These are phyloP conservation scores for Chrysomela aeneicollis DNA, from an alignment of 2,888 invertebrate genomes.

Conservation along the genomic window DNA sequence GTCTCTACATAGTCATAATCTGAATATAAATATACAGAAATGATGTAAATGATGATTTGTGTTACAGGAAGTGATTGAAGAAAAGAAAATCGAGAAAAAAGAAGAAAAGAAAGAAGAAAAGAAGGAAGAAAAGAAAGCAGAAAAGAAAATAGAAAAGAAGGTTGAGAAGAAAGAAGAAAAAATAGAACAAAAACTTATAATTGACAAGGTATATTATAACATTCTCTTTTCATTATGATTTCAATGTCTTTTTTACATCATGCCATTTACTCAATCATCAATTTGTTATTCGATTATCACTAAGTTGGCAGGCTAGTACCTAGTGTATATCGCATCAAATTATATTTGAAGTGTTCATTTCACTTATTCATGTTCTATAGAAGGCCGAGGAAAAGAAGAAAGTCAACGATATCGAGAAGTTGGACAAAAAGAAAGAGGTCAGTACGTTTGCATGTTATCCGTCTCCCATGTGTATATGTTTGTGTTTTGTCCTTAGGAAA, in stretches of 20 bases:
- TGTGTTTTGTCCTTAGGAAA: slow-evolving; percentile 58
- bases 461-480: slow-evolving; percentile 32
- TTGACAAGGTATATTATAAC: slow-evolving; percentile 32
- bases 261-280: no score
- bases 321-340: no score
- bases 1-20: no score
- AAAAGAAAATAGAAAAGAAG: slow-evolving; percentile 50
- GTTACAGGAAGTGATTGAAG: slow-evolving; percentile 40
- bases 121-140: slow-evolving; percentile 54
- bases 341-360: not conserved
- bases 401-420: slow-evolving; percentile 56
- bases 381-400: slow-evolving; percentile 56
- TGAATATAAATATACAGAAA: not conserved
- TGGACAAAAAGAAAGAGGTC: slow-evolving; percentile 53
- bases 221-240: not conserved
- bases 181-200: slow-evolving; percentile 44
- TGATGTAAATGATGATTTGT: not conserved
- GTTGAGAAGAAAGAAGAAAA: slow-evolving; percentile 53
- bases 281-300: not conserved
- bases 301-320: not conserved
- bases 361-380: slow-evolving; percentile 19
- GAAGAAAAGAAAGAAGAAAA: slow-evolving; percentile 54
- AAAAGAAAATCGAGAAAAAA: slow-evolving; percentile 51
- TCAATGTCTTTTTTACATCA: no score
- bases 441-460: slow-evolving; percentile 41